Base-by-base conservation (phyloP, 2,797 vertebrate genomes). In the Emys orbicularis region DNA sequence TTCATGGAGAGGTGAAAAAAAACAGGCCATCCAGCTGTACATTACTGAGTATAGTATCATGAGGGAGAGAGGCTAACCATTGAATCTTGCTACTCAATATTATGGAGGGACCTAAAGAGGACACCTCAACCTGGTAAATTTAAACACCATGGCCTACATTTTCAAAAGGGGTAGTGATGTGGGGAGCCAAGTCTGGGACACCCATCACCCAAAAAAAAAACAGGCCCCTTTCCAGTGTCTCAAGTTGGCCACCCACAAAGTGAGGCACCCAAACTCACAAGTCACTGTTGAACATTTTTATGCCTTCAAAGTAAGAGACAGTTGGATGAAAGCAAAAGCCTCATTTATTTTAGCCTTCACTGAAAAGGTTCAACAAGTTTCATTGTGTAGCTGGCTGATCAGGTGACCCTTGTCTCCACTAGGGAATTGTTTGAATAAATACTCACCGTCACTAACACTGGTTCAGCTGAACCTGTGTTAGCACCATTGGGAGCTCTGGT, bases 1-100 rank as follows among this genome's bases (percentile, higher is more conserved):
- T 93, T 94, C 77, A 93, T 74, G 37, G 21, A 76, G 9, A n/a
- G 5, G 12, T 13, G 34, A 82, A 93, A 95, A 92, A 65, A 91
- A 68, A 1, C 47, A 79, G 27, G 34, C 15, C 74, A 47, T 79
- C 41, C 74, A 93, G 74, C 52, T 94, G 74, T 44, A 29, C 41
- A 76, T 44, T 47, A 76, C 79, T 31, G 47, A 95, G 84, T 87
- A 11, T 72, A 72, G n/a, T 91, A 37, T 88, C 31, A 49, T 18
- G 83, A 54, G 31, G 8, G 31, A 92, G 16, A 86, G 92, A 31
- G 44, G 86, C 84, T 81, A 90, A 15, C 18, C 81, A 49, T 54
- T 86, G 90, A 96, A 92, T 89, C 27, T 53, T 15, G 4, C 52
- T 90, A 25, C 8, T 95, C 23, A 83, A 81, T 83, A 84, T 68